Evolutionary conservation across 2,113 vertebrate species (phyloP), one percentile per base, ranked within the genome.

Genomic region (Dipodomys merriami): DNA sequence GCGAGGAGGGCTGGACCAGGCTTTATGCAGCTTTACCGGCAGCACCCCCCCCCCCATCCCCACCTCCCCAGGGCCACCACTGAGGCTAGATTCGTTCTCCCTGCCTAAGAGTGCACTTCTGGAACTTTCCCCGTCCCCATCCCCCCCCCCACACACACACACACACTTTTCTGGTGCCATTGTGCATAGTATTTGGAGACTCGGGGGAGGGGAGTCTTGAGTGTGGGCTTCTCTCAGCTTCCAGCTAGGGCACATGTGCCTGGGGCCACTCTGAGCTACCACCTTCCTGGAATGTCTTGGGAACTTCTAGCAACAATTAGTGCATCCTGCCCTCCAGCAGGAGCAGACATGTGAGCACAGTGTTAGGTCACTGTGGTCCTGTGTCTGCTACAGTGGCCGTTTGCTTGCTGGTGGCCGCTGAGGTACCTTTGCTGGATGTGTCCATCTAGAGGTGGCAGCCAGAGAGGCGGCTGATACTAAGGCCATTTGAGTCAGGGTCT

Each of bases 301-400:
- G 44, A 46, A n/a, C 25, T 71, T 64, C 22, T 10, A 20, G 79
- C 18, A 16, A 29, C 65, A 27, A 30, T 39, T 60, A 29, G 33
- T n/a, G 25, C 72, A 85, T 71, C 6, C 71, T 76, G 64, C 11
- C 30, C 39, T 46, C 8, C 9, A 33, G 46, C 57, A 23, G 65
- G 86, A 80, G 11, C 44, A 33, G 44, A 39, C 13, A 4, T 71
- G 44, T 7, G 72, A 69, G 46, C 44, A 20, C 6, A 30, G 78
- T 11, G 0, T 23, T 78, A 57, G 22, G 68, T 73, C 39, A 23
- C 7, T 67, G 33, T 72, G 23, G n/a, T 78, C 72, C 46, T 72
- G 4, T 49, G n/a, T 71, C 84, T 0, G 0, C 49, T 8, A 0
- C 2, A 0, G 65, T 60, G 30, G 68, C n/a, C 12, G 74, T n/a